Evolutionary conservation across 92 coral and sea anemone species (phyloP), one percentile per base, ranked within the genome.

Genomic region (Galaxea fascicularis): DNA sequence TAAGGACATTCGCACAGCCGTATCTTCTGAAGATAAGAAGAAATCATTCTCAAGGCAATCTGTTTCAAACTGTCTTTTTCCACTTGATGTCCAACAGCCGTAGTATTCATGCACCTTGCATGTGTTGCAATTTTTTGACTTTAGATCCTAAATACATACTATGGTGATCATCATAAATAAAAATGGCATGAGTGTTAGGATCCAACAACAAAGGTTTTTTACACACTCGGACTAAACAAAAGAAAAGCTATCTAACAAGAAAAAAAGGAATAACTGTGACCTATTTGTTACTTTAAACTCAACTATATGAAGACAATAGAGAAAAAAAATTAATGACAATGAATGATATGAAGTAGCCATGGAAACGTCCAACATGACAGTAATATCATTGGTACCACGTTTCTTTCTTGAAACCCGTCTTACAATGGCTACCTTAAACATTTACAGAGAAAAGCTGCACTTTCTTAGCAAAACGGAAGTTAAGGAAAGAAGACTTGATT

Each of bases 71-170:
- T 77, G 83, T 27, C 83, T 26, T n/a, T 46, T 79, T 39, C 80
- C 84, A 24, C 35, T 25, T 12, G 45, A 10, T 46, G 82, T 85
- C 57, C 57, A 85, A 44, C 45, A 85, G 10, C 86, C 90, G 67
- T 86, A 86, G 64, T 86, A 80, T 71, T 86, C 90, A 72, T 68
- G 72, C 20, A 86, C 69, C 73, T 86, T 86, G 74, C 86, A 86
- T 54, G 59, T 86, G 26, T 27, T 26, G 73, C 90, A 86, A 59
- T 39, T 28, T 65, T 86, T 86, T 44, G 90, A 78, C 72, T 41
- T 85, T 57, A 41, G 77, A 67, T 14, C 90, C 86, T 27, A 86
- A 70, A 65, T 86, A 86, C 29, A 72, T 79, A 16, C 85, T 82
- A 57, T 41, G 74, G 49, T 25, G 25, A 4, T 25, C 73, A 46